Percentiles rank a stretch among this genome's conserved stretches.
phyloP scores from a whole-genome alignment of 2,888 invertebrate genomes.

The Acrobasis consociella region DNA sequence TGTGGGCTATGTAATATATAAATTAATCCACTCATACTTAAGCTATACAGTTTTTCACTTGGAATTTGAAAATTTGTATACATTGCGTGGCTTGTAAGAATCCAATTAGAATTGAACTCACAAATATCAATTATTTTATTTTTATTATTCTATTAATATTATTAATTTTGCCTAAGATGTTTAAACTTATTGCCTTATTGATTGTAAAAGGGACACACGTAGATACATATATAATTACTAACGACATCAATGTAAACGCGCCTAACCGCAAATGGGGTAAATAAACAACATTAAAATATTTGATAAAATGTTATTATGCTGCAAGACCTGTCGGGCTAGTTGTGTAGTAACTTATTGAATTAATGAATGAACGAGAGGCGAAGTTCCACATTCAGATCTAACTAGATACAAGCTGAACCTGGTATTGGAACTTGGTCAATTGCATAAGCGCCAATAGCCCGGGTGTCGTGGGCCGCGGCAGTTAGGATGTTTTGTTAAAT shows the following conservation, averaged over 20 bases:
- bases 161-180: too few relatives aligned
- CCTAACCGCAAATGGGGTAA: conserved; percentile 14
- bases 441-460: conserved; percentile 68
- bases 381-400: conserved; percentile 30
- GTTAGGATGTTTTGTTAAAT: conserved; percentile 58
- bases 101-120: conserved; percentile 21
- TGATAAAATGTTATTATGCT: conserved; percentile 15
- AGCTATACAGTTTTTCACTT: too few relatives aligned
- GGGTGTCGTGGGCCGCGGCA: conserved; percentile 50
- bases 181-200: too few relatives aligned
- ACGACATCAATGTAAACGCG: background rate
- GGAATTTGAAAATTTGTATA: background rate
- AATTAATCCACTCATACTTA: background rate
- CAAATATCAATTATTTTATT: too few relatives aligned
- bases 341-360: conserved; percentile 19
- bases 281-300: conserved; percentile 14
- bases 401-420: conserved; percentile 34
- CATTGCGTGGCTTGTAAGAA: conserved; percentile 5
- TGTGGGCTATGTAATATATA: background rate
- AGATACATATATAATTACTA: background rate
- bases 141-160: too few relatives aligned
- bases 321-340: conserved; percentile 11
- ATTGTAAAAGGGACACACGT: too few relatives aligned
- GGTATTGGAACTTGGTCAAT: conserved; percentile 60
- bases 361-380: conserved; percentile 32